phyloP scores from a whole-genome alignment of 2,888 invertebrate genomes.

The Parascotia fuliginaria region DNA sequence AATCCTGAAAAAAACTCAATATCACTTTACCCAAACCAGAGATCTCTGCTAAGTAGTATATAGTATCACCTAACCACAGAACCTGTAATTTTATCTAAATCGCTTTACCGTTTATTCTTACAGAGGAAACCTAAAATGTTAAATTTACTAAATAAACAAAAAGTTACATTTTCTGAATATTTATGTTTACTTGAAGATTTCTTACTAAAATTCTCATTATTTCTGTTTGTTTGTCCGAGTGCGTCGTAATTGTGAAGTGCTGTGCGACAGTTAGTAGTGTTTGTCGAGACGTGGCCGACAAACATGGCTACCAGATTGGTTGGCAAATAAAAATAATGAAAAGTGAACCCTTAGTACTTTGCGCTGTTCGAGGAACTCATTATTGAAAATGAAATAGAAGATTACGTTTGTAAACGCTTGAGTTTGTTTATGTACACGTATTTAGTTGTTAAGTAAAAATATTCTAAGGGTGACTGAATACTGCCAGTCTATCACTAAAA shows the following conservation, averaged over 20 bases:
- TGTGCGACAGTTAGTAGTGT: constrained; percentile 57
- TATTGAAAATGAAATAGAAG: constrained; percentile 34
- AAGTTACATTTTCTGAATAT: constrained; percentile 5
- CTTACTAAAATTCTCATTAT: constrained; percentile 36
- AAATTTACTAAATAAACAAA: neutral
- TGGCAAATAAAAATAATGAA: constrained; percentile 73
- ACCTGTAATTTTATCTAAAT: neutral
- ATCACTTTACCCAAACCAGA: too few relatives aligned
- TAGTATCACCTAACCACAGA: too few relatives aligned
- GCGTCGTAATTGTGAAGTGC: constrained; percentile 26
- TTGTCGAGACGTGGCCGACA: constrained; percentile 41
- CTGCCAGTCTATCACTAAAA: too few relatives aligned
- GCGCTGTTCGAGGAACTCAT: constrained; percentile 28
- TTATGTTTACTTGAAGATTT: constrained; percentile 18
- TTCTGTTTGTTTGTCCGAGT: constrained; percentile 32
- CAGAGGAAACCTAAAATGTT: neutral
- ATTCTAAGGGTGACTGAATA: too few relatives aligned
- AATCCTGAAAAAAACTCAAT: too few relatives aligned
- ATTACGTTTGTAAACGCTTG: constrained; percentile 30
- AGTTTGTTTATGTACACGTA: neutral
- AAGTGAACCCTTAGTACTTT: constrained; percentile 47
- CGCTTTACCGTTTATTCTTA: neutral
- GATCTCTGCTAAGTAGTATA: too few relatives aligned
- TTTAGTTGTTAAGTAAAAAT: neutral
- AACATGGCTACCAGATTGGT: constrained; percentile 65